Percentiles rank a stretch among this genome's conserved stretches.
These are phyloP conservation scores for Ammospiza nelsoni DNA, from an alignment of 2,113 vertebrate species.

Conservation along the genomic window DNA sequence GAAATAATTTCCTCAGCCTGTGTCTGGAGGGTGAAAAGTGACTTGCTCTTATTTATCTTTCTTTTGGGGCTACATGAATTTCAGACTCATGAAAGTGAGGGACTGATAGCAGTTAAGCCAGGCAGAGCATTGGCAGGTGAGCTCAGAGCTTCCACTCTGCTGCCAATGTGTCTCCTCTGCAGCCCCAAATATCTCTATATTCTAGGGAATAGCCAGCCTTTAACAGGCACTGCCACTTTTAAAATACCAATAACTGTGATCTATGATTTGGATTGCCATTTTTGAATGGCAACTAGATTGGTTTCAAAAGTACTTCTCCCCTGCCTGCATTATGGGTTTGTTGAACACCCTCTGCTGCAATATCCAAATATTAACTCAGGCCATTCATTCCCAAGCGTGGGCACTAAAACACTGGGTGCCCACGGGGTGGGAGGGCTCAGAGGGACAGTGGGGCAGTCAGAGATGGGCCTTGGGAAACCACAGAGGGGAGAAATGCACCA, in stretches of 20 bases:
- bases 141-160: conserved; percentile 20
- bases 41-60: conserved; percentile 79
- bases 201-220: conserved; percentile 32
- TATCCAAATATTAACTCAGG: background rate
- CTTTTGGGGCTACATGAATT: conserved; percentile 72
- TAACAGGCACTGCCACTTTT: conserved; percentile 41
- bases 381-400: background rate
- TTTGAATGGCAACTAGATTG: conserved; percentile 35
- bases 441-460: background rate
- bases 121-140: conserved; percentile 51
- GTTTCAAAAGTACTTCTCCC: conserved; percentile 40
- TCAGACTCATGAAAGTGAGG: conserved; percentile 74
- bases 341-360: background rate
- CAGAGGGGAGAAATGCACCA: background rate
- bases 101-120: conserved; percentile 70
- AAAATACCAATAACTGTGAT: conserved; percentile 54
- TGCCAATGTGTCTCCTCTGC: background rate
- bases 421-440: rapidly evolving
- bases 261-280: conserved; percentile 52
- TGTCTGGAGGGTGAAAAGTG: conserved; percentile 76
- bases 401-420: background rate
- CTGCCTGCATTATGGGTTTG: background rate
- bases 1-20: conserved; percentile 74
- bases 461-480: background rate
- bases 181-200: background rate